Base-by-base conservation (phyloP, 2,888 invertebrate species). In the Alloscopus bannaensis region DNA sequence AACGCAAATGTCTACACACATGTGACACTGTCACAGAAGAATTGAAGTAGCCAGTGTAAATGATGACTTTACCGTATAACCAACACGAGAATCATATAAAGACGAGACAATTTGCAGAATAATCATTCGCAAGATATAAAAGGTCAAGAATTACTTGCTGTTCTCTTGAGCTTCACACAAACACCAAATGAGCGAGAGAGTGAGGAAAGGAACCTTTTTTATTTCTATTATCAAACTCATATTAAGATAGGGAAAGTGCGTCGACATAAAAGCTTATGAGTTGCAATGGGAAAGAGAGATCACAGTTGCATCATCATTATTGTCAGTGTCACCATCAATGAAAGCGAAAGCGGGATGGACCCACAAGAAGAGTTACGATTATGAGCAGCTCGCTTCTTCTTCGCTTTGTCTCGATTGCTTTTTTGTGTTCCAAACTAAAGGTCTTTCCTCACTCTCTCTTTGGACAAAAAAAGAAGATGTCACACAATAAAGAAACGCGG, bases 291-390 rank as follows among this genome's bases (percentile, higher is more conserved):
- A 70, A 47, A 69, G 57, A 26, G 13, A 26, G 55, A 6, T 28
- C 40, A 42, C 55, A 59, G 62, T 76, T 76, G 60, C 77, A 69
- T 70, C 77, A 77, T 69, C 52, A 70, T 64, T 62, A 52, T 50
- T 64, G 70, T 62, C 64, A 55, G 62, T 68, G 68, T 69, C 60
- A 55, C 42, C 16, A 29, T 42, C 18, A 57, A 40, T 24, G 24
- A 66, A 52, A 52, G 66, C 50, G 47, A 36, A 22, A 65, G 18
- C 64, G 65, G 52, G 60, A 55, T 68, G 68, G 75, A 59, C 65
- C 70, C 64, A 77, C 77, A 77, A 77, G 77, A 77, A 77, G 77
- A 77, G 77, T 77, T 77, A 77, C 77, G 77, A 77, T 77, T 77
- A 77, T 77, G 69, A 62, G 28, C 18, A 36, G 47, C n/a, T 50